Percentiles rank a stretch among this genome's conserved stretches.
phyloP scores from a whole-genome alignment of 2,797 vertebrate genomes.

The Pithecia hirsuta region DNA sequence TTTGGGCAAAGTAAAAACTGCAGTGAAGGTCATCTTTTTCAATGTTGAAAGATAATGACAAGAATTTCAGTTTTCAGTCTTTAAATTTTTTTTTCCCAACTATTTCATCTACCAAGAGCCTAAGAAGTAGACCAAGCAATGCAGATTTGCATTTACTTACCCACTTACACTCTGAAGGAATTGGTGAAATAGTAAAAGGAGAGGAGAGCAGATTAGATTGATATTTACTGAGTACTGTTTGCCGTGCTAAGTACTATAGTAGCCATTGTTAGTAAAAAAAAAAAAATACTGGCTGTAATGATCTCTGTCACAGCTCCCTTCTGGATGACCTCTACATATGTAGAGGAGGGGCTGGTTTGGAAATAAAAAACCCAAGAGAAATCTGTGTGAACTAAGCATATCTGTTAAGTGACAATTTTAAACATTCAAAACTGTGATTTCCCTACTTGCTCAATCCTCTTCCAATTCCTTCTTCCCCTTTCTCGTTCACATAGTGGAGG shows the following conservation, averaged over 20 bases:
- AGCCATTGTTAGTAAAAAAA: background rate
- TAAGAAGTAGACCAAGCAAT: background rate
- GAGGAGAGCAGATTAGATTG: background rate
- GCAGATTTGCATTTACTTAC: background rate
- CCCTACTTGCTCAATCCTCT: background rate
- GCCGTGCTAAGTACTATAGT: background rate
- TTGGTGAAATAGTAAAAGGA: background rate
- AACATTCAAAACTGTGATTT: background rate
- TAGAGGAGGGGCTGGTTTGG: background rate
- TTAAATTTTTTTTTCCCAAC: background rate
- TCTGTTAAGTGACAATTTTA: background rate
- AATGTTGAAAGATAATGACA: background rate
- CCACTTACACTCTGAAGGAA: background rate
- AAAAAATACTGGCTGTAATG: background rate
- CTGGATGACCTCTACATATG: background rate
- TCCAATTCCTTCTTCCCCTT: background rate
- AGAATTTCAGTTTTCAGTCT: background rate
- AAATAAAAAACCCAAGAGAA: background rate
- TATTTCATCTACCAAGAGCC: background rate
- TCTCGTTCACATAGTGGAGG: background rate
- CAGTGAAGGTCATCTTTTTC: background rate
- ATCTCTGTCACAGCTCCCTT: background rate
- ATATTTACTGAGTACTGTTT: background rate
- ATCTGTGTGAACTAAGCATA: background rate
- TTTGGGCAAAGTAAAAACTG: background rate